Conservation (phyloP, 1,140 invertebrate genomes). For the Euura lappo region DNA sequence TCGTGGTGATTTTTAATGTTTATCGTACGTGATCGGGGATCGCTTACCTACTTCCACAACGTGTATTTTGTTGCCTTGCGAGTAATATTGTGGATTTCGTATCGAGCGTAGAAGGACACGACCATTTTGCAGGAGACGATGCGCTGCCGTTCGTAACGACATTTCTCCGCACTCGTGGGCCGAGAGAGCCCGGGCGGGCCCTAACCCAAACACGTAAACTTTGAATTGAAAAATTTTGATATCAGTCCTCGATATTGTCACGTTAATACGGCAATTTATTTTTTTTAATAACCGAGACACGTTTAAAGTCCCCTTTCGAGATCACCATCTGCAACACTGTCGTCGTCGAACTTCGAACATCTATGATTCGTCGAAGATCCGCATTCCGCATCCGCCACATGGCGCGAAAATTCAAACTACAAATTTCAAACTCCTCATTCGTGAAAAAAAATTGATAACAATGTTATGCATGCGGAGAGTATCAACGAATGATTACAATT, state of each 20-base stretch:
- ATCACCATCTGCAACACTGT: constrained; percentile 8
- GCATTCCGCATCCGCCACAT: too few relatives aligned
- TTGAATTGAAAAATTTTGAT: constrained; percentile 5
- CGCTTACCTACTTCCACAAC: constrained; percentile 62
- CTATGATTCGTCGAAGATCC: too few relatives aligned
- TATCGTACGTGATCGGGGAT: constrained; percentile 3
- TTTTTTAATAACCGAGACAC: constrained; percentile 10
- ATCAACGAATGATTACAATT: too few relatives aligned
- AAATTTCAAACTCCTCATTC: too few relatives aligned
- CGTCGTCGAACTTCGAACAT: not conserved
- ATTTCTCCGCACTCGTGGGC: constrained; percentile 52
- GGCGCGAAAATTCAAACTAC: too few relatives aligned
- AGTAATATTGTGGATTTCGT: constrained; percentile 56
- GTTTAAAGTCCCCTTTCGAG: not conserved
- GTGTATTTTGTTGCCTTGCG: constrained; percentile 57
- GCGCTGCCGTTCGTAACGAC: constrained; percentile 61
- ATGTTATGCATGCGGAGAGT: too few relatives aligned
- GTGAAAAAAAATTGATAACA: too few relatives aligned
- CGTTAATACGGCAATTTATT: not conserved
- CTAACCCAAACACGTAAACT: not conserved
- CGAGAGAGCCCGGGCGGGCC: constrained; percentile 44
- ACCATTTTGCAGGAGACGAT: constrained; percentile 66
- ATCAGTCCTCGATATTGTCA: not conserved
- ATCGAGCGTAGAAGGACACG: constrained; percentile 57
- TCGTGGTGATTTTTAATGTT: too few relatives aligned